Percentiles rank a stretch among this genome's conserved stretches.
These are phyloP conservation scores for Coelinius sp. DNA, from an alignment of 2,888 invertebrate species.

Conservation along the genomic window DNA sequence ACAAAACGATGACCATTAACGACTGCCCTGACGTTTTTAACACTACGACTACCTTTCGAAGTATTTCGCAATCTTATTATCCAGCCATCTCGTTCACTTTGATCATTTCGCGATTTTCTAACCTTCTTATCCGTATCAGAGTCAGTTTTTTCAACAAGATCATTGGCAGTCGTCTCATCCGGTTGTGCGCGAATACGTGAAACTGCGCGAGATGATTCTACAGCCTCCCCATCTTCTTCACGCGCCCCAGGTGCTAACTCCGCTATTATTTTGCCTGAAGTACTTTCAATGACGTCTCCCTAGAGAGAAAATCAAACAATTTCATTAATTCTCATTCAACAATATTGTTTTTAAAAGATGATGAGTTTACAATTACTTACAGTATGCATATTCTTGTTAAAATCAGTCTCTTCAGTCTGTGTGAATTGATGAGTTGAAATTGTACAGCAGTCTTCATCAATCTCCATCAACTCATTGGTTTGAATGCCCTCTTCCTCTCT, in stretches of 20 bases:
- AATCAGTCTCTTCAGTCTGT: constrained; percentile 27
- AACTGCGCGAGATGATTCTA: constrained; percentile 27
- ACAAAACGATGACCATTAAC: constrained; percentile 46
- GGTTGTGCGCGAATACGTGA: constrained; percentile 32
- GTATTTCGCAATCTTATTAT: constrained; percentile 52
- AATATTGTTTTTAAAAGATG: background rate
- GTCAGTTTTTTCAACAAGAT: constrained; percentile 47
- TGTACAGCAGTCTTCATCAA: background rate
- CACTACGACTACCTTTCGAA: constrained; percentile 47
- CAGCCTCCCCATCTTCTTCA: constrained; percentile 43
- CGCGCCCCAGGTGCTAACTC: constrained; percentile 51
- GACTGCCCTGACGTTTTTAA: constrained; percentile 47
- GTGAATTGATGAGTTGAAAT: constrained; percentile 21
- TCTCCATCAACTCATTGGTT: constrained; percentile 29
- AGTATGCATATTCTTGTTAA: background rate
- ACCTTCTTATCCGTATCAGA: constrained; percentile 60
- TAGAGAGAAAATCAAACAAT: background rate
- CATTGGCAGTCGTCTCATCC: constrained; percentile 41
- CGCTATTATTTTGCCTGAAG: constrained; percentile 26
- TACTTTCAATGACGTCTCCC: constrained; percentile 13
- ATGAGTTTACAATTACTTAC: constrained; percentile 4
- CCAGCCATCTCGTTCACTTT: constrained; percentile 55
- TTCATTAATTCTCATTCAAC: background rate
- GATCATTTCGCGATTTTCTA: constrained; percentile 55
- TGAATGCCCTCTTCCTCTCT: background rate